phyloP scores from a whole-genome alignment of 2,888 invertebrate genomes.

The Scelioninae gen. 1 region DNA sequence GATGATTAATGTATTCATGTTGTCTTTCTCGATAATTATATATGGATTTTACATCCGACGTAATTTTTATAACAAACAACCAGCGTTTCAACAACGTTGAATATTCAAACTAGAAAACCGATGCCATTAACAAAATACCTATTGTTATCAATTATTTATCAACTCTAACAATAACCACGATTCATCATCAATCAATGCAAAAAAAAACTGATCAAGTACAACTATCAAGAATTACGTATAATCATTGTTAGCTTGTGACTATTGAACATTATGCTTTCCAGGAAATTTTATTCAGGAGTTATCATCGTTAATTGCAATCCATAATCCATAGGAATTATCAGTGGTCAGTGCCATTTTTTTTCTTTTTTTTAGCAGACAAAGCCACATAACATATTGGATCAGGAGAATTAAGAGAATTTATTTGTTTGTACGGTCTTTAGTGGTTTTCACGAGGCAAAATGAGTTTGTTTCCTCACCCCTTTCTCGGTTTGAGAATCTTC shows the following conservation, averaged over 20 bases:
- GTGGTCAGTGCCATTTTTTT: no score
- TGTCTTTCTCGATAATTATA: conserved; percentile 23
- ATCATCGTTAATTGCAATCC: conserved; percentile 9
- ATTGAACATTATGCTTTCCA: conserved; percentile 15
- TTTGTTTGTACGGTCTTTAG: conserved; percentile 36
- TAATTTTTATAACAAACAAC: no score
- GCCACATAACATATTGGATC: conserved; percentile 6
- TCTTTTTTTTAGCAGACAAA: not conserved
- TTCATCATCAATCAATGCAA: conserved; percentile 23
- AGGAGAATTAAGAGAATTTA: conserved; percentile 39
- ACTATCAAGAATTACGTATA: conserved; percentile 27
- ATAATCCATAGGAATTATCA: conserved; percentile 16
- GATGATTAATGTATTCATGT: conserved; percentile 31
- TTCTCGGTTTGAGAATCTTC: conserved; percentile 21
- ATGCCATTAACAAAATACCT: no score
- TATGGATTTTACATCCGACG: no score
- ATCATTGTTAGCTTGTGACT: conserved; percentile 6
- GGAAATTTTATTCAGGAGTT: conserved; percentile 7
- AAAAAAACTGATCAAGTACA: conserved; percentile 38
- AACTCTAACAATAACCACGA: not conserved
- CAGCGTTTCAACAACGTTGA: no score
- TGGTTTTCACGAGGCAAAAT: conserved; percentile 17
- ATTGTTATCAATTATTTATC: no score
- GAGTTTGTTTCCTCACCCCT: conserved; percentile 39
- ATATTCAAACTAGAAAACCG: no score